phyloP scores from a whole-genome alignment of 2,888 invertebrate genomes.

The Caenorhabditis imperialis region DNA sequence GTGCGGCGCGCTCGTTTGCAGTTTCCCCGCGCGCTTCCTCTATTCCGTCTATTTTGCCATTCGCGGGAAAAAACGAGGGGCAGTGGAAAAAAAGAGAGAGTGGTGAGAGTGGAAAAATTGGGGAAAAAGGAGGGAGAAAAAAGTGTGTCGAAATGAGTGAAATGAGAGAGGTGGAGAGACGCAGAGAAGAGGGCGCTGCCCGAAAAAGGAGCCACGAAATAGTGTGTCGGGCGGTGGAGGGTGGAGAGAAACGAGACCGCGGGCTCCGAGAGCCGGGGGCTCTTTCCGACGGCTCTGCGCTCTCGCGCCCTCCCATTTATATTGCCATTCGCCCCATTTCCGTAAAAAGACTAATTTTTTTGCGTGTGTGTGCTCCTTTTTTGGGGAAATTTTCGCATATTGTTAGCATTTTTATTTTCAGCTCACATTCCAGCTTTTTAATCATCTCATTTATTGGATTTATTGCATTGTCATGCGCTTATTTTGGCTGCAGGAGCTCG shows the following conservation, averaged over 20 bases:
- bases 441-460: background rate
- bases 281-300: constrained; percentile 12
- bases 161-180: background rate
- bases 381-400: too few relatives aligned
- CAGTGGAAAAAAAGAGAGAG: background rate
- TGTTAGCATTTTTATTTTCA: background rate
- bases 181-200: too few relatives aligned
- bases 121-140: constrained; percentile 2
- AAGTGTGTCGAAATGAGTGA: constrained; percentile 28
- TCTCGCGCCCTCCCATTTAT: constrained; percentile 38
- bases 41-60: background rate
- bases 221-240: too few relatives aligned
- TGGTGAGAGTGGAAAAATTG: background rate
- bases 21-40: background rate
- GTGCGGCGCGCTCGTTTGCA: constrained; percentile 32
- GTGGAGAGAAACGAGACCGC: constrained; percentile 9
- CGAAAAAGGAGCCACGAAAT: too few relatives aligned
- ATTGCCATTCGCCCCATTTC: constrained; percentile 53
- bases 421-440: background rate
- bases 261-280: constrained; percentile 3
- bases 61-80: constrained; percentile 16
- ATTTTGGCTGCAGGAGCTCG: too few relatives aligned
- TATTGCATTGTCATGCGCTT: too few relatives aligned
- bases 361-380: too few relatives aligned
- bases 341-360: constrained; percentile 14